A percentile compares a stretch with the other conserved stretches of the same genome.
Evolutionary conservation across 2,797 vertebrate genomes (phyloP).

Genomic region (Phalanger gymnotis): DNA sequence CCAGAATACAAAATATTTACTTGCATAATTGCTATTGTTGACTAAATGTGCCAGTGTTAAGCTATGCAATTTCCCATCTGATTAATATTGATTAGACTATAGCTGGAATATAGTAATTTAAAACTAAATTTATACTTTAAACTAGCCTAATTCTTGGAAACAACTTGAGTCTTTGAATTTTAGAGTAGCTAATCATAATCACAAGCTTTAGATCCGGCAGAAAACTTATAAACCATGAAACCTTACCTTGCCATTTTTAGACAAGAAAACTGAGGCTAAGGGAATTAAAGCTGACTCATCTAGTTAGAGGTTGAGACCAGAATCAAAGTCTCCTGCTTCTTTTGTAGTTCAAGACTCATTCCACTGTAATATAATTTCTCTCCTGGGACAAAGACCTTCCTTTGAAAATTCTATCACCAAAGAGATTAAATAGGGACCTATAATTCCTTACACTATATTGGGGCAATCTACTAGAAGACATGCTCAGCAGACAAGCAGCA

Average conservation of each 20-base stretch:
- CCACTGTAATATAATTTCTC: background rate
- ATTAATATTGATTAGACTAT: background rate
- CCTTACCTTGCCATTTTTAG: background rate
- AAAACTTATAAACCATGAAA: background rate
- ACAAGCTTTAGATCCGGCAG: background rate
- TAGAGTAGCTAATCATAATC: background rate
- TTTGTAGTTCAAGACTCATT: background rate
- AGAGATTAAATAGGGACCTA: background rate
- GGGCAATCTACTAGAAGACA: background rate
- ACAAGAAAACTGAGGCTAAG: background rate
- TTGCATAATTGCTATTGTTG: background rate
- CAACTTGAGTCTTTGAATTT: background rate
- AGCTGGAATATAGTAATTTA: background rate
- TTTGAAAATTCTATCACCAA: background rate
- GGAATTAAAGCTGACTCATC: background rate
- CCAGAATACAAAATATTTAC: background rate
- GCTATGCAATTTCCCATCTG: background rate
- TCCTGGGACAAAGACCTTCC: background rate
- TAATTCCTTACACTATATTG: background rate
- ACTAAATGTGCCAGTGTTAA: background rate
- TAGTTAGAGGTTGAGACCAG: background rate
- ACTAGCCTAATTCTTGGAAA: background rate
- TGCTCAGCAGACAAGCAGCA: background rate
- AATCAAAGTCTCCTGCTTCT: background rate
- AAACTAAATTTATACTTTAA: background rate